phyloP scores from a whole-genome alignment of 2,888 invertebrate species.

The Piscicola geometra region DNA sequence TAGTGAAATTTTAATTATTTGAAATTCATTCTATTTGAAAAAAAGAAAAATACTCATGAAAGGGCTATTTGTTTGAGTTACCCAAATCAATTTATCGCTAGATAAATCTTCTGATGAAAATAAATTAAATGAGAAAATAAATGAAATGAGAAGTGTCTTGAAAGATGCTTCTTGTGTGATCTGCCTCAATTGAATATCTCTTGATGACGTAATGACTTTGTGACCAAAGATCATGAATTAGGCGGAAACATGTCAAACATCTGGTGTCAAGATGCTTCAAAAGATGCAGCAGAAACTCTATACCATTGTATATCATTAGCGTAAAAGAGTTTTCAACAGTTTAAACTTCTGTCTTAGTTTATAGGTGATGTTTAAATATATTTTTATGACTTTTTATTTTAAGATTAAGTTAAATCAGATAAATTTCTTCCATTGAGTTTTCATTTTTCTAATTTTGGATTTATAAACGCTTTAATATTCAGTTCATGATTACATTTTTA shows the following conservation, averaged over 20 bases:
- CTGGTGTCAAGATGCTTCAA: not conserved
- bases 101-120: not conserved
- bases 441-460: too few species aligned
- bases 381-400: too few species aligned
- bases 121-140: not conserved
- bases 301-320: not conserved
- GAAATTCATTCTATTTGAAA: too few species aligned
- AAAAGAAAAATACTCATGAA: too few species aligned
- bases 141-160: not conserved
- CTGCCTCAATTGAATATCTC: slow-evolving; percentile 7
- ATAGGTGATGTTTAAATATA: too few species aligned
- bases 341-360: too few species aligned
- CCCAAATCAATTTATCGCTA: too few species aligned
- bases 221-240: slow-evolving; percentile 15
- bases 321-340: not conserved
- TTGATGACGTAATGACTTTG: slow-evolving; percentile 14
- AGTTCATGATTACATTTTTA: not conserved
- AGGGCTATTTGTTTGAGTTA: too few species aligned
- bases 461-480: not conserved
- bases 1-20: not conserved
- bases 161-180: slow-evolving; percentile 1
- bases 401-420: too few species aligned
- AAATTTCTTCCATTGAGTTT: too few species aligned
- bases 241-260: slow-evolving; percentile 16
- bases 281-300: not conserved